A percentile compares a stretch with the other conserved stretches of the same genome.
Evolutionary conservation across 2,888 invertebrate species (phyloP).

Genomic region (Phortica magna): DNA sequence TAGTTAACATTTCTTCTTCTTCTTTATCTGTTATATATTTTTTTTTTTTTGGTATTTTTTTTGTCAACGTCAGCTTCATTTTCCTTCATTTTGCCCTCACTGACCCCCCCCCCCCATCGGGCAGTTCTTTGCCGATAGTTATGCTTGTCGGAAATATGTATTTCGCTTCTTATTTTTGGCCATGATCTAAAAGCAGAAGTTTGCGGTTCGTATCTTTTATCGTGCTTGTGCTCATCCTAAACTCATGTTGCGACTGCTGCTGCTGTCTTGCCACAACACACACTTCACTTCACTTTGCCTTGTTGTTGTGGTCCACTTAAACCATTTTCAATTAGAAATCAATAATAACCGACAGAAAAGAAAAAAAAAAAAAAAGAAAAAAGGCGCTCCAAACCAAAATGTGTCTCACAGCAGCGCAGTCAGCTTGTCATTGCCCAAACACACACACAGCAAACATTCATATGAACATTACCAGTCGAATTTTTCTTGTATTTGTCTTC

Average conservation of each 20-base stretch:
- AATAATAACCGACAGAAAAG: constrained; percentile 55
- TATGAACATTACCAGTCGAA: background rate
- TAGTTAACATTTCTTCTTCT: background rate
- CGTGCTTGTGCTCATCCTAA: background rate
- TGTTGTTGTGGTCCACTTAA: constrained; percentile 53
- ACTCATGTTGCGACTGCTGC: constrained; percentile 1
- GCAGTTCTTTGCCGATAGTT: background rate
- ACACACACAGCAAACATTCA: constrained; percentile 3
- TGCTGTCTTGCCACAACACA: no score
- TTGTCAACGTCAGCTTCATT: background rate
- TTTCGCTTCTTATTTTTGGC: background rate
- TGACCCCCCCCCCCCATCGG: background rate
- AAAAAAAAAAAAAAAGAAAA: no score
- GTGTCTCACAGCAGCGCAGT: no score
- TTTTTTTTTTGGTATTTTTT: background rate
- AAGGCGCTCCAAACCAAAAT: no score
- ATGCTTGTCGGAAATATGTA: background rate
- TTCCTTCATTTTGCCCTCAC: background rate
- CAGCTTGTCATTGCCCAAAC: no score
- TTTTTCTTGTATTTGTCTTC: background rate
- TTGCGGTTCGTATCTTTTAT: background rate
- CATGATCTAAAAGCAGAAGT: no score
- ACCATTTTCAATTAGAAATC: constrained; percentile 72
- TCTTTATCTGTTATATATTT: background rate
- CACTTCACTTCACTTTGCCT: background rate